phyloP scores from a whole-genome alignment of 2,888 invertebrate genomes.

The Agriopis leucophaearia region DNA sequence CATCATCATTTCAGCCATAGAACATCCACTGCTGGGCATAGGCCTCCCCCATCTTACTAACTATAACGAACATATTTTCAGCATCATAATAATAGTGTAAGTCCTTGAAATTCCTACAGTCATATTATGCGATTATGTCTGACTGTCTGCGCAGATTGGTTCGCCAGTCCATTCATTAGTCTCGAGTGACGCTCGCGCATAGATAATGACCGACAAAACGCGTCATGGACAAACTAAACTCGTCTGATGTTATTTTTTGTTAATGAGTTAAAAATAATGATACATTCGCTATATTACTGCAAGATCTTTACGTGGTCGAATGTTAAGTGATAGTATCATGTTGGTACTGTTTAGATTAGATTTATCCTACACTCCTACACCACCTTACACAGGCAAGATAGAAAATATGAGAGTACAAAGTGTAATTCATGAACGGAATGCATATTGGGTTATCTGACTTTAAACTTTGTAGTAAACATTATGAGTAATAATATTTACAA shows the following conservation, averaged over 20 bases:
- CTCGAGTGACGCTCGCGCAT: constrained; percentile 50
- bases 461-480: constrained; percentile 1
- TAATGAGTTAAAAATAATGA: constrained; percentile 20
- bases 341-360: neutral
- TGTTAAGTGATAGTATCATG: neutral
- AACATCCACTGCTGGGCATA: too few relatives aligned
- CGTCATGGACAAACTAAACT: constrained; percentile 41
- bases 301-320: neutral
- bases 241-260: constrained; percentile 17
- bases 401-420: too few relatives aligned
- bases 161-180: constrained; percentile 51
- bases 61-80: too few relatives aligned
- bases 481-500: neutral
- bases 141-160: constrained; percentile 21
- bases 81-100: neutral
- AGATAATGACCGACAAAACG: constrained; percentile 42
- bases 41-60: too few relatives aligned
- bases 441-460: neutral
- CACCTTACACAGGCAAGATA: too few relatives aligned
- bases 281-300: neutral
- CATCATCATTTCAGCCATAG: too few relatives aligned
- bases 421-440: too few relatives aligned
- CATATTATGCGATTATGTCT: constrained; percentile 9
- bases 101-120: constrained; percentile 17
- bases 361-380: too few relatives aligned